Conservation (phyloP, 2,888 invertebrate genomes). For the Matsumyia berberina region DNA sequence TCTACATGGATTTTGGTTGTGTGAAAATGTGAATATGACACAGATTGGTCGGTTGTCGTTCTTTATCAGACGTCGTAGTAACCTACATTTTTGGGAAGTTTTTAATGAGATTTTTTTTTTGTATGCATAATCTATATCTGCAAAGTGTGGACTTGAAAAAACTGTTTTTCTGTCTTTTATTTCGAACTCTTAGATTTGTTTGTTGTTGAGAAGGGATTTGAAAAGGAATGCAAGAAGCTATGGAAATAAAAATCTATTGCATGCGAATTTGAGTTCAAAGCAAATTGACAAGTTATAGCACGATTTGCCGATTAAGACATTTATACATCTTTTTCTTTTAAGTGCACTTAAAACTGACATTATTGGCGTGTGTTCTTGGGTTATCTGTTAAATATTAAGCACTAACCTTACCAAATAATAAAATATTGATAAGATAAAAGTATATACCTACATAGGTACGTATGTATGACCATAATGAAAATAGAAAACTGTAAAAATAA, state of each 20-base stretch:
- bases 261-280: no score
- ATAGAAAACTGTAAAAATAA: neutral
- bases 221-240: no score
- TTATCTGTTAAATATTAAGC: slow-evolving; percentile 33
- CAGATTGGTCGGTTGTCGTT: slow-evolving; percentile 32
- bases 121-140: neutral
- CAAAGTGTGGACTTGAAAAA: neutral
- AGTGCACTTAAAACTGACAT: slow-evolving; percentile 4
- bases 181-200: neutral
- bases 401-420: slow-evolving; percentile 39
- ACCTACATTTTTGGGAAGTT: slow-evolving; percentile 49
- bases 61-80: slow-evolving; percentile 49
- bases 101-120: slow-evolving; percentile 24
- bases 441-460: no score
- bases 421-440: slow-evolving; percentile 39
- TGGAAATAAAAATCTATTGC: no score
- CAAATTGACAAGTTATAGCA: no score
- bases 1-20: slow-evolving; percentile 4
- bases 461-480: no score
- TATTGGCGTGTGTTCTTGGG: neutral
- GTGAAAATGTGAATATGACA: slow-evolving; percentile 40
- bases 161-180: neutral
- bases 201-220: neutral
- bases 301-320: no score
- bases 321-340: neutral